Evolutionary conservation across 2,797 vertebrate species (phyloP), one percentile per base, ranked within the genome.

Genomic region (Anabas testudineus): DNA sequence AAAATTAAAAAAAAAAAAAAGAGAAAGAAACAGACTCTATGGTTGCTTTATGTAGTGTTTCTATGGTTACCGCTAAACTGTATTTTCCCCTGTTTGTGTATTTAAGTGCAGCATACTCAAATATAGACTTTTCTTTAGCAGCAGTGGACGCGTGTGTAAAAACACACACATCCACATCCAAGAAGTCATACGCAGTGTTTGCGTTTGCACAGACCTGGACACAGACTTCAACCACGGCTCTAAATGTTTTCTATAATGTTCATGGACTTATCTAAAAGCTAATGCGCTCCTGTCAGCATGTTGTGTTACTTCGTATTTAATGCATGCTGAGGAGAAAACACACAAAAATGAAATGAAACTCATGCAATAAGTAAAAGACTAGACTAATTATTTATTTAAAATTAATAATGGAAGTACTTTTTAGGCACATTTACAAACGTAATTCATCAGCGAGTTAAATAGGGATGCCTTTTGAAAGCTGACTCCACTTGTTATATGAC

Each of bases 201-300:
- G 14, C 84, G 74, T 86, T 72, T 84, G 79, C 74, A 87, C 82
- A 90, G 91, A 90, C 90, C 85, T 88, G 74, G 80, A 88, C 45
- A 37, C 53, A 62, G 26, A 88, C 73, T 83, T 74, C 55, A 88
- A 82, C 90, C 88, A 89, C 71, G 69, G 87, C 90, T 88, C 77
- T 87, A 83, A n/a, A 28, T 84, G 78, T 91, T 91, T 93, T 91
- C 77, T 91, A 89, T 89, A 87, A 92, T 87, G 89, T 91, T 91
- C 80, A 84, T 88, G 76, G 62, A 58, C 76, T 43, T 83, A 76
- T 63, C 67, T 67, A 71, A 81, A 80, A 52, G 59, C 39, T 83
- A 59, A 85, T 84, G 80, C 84, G 88, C 78, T 78, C 78, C 80
- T 86, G 85, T 89, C 85, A 92, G 87, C 85, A 85, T 85, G 85